Evolutionary conservation across 2,113 vertebrate genomes (phyloP).

Genomic region (Myanophis thanlyinensis): DNA sequence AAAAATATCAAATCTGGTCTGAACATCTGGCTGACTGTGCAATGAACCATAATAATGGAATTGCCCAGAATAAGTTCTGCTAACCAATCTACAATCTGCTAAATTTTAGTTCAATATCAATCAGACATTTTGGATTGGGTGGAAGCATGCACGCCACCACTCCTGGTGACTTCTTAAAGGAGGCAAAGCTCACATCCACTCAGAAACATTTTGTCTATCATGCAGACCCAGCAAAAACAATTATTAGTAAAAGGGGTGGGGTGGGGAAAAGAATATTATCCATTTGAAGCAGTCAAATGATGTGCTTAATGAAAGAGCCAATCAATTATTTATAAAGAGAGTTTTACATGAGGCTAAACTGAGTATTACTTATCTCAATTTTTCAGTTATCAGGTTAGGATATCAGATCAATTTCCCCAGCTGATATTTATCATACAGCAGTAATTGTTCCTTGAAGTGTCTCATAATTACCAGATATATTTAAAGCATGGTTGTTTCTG

Average conservation of each 20-base stretch:
- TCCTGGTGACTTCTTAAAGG: background rate
- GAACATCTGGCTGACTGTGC: background rate
- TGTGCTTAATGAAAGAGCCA: slow-evolving; percentile 44
- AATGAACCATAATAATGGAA: background rate
- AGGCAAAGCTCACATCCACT: background rate
- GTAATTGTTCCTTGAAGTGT: background rate
- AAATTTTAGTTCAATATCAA: background rate
- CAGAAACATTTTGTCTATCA: background rate
- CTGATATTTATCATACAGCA: slow-evolving; percentile 15
- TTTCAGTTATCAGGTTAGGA: background rate
- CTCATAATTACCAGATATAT: background rate
- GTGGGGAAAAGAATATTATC: slow-evolving; percentile 41
- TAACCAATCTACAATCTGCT: background rate
- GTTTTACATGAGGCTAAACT: background rate
- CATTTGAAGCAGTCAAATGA: slow-evolving; percentile 44
- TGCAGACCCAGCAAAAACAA: background rate
- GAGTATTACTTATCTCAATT: background rate
- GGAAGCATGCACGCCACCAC: background rate
- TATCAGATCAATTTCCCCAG: slow-evolving; percentile 1
- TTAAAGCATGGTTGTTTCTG: background rate
- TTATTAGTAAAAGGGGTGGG: slow-evolving; percentile 40
- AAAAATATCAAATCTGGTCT: background rate
- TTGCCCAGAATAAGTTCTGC: background rate
- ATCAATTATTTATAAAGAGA: slow-evolving; percentile 28
- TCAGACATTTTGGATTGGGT: background rate